These are phyloP conservation scores for Oncorhynchus tshawytscha DNA, from an alignment of 2,113 vertebrate genomes.

Conservation along the genomic window DNA sequence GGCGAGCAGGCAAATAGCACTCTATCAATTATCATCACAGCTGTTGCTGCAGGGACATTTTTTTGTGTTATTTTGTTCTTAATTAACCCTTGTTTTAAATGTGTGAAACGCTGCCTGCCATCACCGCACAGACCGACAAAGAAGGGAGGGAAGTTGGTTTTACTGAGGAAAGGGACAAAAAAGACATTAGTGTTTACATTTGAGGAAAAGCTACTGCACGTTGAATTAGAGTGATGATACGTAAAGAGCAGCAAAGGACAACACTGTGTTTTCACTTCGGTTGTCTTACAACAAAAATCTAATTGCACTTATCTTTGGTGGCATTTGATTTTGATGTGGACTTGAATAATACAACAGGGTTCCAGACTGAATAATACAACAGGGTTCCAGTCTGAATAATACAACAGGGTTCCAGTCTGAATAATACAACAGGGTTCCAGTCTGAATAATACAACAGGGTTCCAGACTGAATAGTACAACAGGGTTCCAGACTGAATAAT, in stretches of 20 bases:
- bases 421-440: no score
- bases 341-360: no score
- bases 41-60: conserved; percentile 38
- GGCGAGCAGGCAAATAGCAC: conserved; percentile 49
- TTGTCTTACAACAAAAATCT: no score
- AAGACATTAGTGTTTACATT: conserved; percentile 19
- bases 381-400: no score
- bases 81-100: conserved; percentile 55
- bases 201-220: conserved; percentile 14
- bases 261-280: neutral
- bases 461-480: no score
- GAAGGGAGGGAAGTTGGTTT: conserved; percentile 32
- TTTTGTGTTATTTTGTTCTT: conserved; percentile 26
- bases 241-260: neutral
- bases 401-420: no score
- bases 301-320: no score
- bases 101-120: conserved; percentile 12
- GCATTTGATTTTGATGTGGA: no score
- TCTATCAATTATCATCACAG: conserved; percentile 60
- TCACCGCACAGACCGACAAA: conserved; percentile 10
- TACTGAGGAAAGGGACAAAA: neutral
- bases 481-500: no score
- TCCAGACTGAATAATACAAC: no score
- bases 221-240: neutral
- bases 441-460: no score